Evolutionary conservation across 2,888 invertebrate species (phyloP).

Genomic region (Lypha dubia): DNA sequence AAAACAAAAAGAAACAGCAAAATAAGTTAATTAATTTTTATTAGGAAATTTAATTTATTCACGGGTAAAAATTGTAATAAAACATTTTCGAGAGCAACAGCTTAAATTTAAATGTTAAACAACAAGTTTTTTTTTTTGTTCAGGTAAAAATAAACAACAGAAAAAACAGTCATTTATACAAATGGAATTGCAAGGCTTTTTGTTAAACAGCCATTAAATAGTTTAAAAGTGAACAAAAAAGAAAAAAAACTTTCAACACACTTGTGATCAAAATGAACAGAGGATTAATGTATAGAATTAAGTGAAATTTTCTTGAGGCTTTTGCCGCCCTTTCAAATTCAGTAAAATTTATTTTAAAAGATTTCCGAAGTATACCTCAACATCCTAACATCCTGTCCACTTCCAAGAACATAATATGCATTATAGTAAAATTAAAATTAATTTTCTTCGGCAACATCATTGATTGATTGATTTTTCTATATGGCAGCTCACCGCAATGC

Average conservation of each 20-base stretch:
- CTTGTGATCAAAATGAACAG: neutral
- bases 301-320: too few species aligned
- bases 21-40: neutral
- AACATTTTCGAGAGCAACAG: constrained; percentile 1
- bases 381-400: too few species aligned
- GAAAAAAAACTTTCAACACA: neutral
- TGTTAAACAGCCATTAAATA: neutral
- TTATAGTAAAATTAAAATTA: too few species aligned
- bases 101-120: constrained; percentile 21
- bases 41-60: constrained; percentile 10
- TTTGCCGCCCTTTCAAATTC: too few species aligned
- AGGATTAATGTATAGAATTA: neutral
- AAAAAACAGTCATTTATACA: neutral
- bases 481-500: too few species aligned
- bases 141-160: neutral
- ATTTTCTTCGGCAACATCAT: too few species aligned
- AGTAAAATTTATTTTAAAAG: too few species aligned
- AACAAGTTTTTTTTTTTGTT: constrained; percentile 7
- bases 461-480: too few species aligned
- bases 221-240: neutral
- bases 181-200: neutral
- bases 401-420: too few species aligned
- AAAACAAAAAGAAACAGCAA: neutral
- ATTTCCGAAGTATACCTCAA: too few species aligned
- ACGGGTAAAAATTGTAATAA: constrained; percentile 9